A percentile compares a stretch with the other conserved stretches of the same genome.
These are phyloP conservation scores for Lampris megalopsis DNA, from an alignment of 2,113 vertebrate genomes.

Conservation along the genomic window DNA sequence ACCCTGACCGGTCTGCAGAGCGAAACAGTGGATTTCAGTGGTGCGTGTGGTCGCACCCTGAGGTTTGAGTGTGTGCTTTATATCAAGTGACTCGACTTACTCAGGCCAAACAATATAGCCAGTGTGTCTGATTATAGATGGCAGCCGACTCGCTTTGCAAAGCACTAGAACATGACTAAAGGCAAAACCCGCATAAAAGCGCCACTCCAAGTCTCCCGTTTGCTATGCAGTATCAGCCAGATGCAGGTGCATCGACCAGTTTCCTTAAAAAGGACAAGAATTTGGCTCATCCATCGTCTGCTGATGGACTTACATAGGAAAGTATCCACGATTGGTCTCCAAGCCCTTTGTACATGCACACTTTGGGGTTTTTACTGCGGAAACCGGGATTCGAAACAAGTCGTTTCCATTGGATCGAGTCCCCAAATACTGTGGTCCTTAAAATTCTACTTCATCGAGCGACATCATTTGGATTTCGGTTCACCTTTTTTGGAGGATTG, in stretches of 20 bases:
- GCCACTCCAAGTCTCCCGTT: not conserved
- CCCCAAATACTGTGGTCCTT: too few species aligned
- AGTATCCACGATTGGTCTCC: not conserved
- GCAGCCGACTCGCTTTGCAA: not conserved
- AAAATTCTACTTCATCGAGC: too few species aligned
- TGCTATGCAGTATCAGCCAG: not conserved
- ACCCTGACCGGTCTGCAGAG: constrained; percentile 54
- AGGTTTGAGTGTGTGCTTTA: constrained; percentile 46
- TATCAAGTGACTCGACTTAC: constrained; percentile 77
- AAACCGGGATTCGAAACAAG: too few species aligned
- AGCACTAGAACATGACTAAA: constrained; percentile 5
- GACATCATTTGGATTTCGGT: too few species aligned
- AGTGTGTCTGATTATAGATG: constrained; percentile 59
- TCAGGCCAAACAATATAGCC: constrained; percentile 67
- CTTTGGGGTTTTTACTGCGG: not conserved
- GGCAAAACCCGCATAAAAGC: not conserved
- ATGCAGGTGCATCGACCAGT: not conserved
- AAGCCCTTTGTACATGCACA: not conserved
- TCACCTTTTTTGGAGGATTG: too few species aligned
- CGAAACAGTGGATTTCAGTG: constrained; percentile 60
- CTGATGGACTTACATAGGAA: constrained; percentile 5
- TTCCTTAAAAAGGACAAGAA: constrained; percentile 1
- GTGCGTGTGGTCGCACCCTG: constrained; percentile 28
- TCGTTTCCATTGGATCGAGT: too few species aligned
- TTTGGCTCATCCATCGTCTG: not conserved